Conservation (phyloP, 2,113 vertebrate species). For the human (Homo sapiens) region DNA sequence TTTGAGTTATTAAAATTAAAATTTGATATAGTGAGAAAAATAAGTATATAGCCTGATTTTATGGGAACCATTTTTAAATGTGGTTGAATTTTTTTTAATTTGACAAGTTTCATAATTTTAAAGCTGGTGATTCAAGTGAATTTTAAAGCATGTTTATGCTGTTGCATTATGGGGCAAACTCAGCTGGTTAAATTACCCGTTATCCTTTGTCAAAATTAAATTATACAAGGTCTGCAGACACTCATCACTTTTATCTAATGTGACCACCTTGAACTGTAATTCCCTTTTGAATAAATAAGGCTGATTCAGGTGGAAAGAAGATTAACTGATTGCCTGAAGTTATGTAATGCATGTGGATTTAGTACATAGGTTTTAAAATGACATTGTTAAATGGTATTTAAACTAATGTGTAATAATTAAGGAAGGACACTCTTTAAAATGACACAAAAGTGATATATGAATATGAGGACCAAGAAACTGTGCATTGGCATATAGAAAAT, state of each 20-base stretch:
- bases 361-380: constrained; percentile 18
- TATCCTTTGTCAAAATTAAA: constrained; percentile 30
- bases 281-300: not conserved
- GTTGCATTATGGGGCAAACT: not conserved
- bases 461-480: not conserved
- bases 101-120: not conserved
- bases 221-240: not conserved
- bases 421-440: not conserved
- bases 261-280: not conserved
- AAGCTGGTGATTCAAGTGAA: not conserved
- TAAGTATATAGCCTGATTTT: not conserved
- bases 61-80: not conserved
- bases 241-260: not conserved
- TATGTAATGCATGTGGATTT: not conserved
- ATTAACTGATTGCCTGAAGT: not conserved
- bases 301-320: not conserved
- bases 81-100: not conserved
- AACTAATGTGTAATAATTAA: constrained; percentile 3
- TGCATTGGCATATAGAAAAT: constrained; percentile 5
- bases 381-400: not conserved
- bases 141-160: not conserved
- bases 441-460: not conserved
- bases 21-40: not conserved
- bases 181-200: not conserved
- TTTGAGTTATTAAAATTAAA: not conserved